Percentiles rank a stretch among this genome's conserved stretches.
phyloP scores from a whole-genome alignment of 2,888 invertebrate species.

The Latrodectus elegans region DNA sequence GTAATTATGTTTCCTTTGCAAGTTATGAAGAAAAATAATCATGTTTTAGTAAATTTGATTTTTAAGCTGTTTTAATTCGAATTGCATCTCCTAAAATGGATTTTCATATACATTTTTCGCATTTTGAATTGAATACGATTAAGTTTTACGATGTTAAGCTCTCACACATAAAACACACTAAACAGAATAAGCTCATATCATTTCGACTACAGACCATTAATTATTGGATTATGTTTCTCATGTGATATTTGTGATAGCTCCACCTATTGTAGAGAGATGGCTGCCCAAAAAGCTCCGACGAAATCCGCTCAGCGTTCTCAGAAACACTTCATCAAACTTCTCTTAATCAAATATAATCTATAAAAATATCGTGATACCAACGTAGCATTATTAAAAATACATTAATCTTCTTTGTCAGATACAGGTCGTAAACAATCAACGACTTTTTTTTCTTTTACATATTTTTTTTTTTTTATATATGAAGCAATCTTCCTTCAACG shows the following conservation, averaged over 20 bases:
- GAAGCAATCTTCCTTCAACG: not conserved
- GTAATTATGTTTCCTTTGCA: too few relatives aligned
- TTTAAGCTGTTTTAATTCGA: too few relatives aligned
- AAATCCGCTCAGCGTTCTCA: constrained; percentile 11
- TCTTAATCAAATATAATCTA: constrained; percentile 31
- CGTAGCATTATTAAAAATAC: constrained; percentile 32
- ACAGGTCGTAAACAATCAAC: constrained; percentile 19
- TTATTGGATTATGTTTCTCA: constrained; percentile 49
- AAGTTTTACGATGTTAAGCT: too few relatives aligned
- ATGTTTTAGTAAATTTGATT: too few relatives aligned
- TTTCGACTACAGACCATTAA: constrained; percentile 20
- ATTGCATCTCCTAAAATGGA: too few relatives aligned
- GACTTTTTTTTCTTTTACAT: not conserved
- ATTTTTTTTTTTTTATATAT: not conserved
- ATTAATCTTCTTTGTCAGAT: constrained; percentile 50
- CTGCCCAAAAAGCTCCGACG: not conserved
- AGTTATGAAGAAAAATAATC: too few relatives aligned
- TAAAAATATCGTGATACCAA: not conserved
- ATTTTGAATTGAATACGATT: too few relatives aligned
- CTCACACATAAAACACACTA: too few relatives aligned
- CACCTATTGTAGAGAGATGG: not conserved
- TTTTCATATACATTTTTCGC: too few relatives aligned
- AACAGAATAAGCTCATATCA: too few relatives aligned
- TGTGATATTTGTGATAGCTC: constrained; percentile 35
- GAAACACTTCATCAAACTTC: constrained; percentile 2